Percentiles rank a stretch among this genome's conserved stretches.
phyloP scores from a whole-genome alignment of 2,888 invertebrate genomes.

The Ochropleura plecta region DNA sequence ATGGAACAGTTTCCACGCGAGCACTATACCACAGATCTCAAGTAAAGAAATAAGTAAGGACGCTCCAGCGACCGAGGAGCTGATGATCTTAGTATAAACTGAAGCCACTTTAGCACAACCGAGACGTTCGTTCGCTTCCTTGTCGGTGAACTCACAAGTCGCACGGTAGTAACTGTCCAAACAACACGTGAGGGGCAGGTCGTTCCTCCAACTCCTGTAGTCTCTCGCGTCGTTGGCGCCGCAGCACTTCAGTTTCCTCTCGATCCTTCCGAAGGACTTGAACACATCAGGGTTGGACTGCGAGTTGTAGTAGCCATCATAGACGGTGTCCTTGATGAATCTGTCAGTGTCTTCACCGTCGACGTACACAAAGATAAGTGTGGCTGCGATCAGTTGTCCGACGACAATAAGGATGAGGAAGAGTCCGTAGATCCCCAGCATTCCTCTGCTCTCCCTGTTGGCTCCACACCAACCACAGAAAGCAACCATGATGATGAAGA shows the following conservation, averaged over 20 bases:
- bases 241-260: conserved; percentile 85
- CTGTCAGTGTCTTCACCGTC: conserved; percentile 87
- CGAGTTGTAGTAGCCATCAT: conserved; percentile 88
- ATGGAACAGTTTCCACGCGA: conserved; percentile 86
- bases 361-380: conserved; percentile 86
- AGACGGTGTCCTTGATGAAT: conserved; percentile 88
- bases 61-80: conserved; percentile 85
- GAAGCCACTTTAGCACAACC: conserved; percentile 88
- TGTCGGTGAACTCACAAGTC: conserved; percentile 87
- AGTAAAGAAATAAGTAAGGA: conserved; percentile 82
- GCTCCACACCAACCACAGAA: conserved; percentile 88
- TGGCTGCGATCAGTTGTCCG: conserved; percentile 82
- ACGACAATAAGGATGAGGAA: conserved; percentile 83
- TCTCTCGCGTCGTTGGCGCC: conserved; percentile 88
- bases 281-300: conserved; percentile 86
- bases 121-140: conserved; percentile 87
- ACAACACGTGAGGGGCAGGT: conserved; percentile 86
- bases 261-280: conserved; percentile 84
- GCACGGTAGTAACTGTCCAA: conserved; percentile 85
- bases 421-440: conserved; percentile 83
- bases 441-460: conserved; percentile 82
- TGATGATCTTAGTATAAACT: conserved; percentile 88
- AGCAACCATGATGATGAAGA: conserved; percentile 84
- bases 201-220: conserved; percentile 87
- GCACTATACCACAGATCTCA: conserved; percentile 82